Percentiles rank a stretch among this genome's conserved stretches.
phyloP scores from a whole-genome alignment of 1,140 invertebrate genomes.

The Drosophila navojoa region DNA sequence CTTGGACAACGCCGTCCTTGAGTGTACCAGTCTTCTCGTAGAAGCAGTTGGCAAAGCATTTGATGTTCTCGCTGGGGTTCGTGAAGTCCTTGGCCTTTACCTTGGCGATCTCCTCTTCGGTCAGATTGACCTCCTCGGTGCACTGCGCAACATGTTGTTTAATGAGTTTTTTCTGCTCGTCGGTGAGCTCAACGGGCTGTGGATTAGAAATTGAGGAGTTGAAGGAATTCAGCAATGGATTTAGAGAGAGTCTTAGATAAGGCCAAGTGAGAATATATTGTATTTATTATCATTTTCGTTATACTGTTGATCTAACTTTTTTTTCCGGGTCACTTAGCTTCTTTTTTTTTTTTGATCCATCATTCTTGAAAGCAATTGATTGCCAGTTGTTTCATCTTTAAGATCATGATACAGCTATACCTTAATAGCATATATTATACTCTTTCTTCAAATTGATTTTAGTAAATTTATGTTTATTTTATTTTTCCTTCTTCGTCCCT shows the following conservation, averaged over 20 bases:
- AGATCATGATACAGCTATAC: too few species aligned
- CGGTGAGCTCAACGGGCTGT: constrained; percentile 59
- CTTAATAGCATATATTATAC: not conserved
- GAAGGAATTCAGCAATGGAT: too few species aligned
- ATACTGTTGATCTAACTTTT: too few species aligned
- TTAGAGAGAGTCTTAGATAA: too few species aligned
- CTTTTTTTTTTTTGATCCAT: too few species aligned
- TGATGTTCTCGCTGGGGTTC: constrained; percentile 69
- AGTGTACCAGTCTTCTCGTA: constrained; percentile 66
- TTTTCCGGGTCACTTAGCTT: too few species aligned
- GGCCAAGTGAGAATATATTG: too few species aligned
- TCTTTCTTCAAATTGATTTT: not conserved
- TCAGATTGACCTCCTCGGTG: constrained; percentile 52
- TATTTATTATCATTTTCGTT: too few species aligned
- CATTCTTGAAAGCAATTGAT: too few species aligned
- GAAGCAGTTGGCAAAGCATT: constrained; percentile 75
- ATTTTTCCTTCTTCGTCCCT: not conserved
- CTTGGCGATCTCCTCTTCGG: constrained; percentile 60
- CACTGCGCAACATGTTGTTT: constrained; percentile 63
- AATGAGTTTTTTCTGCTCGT: constrained; percentile 61
- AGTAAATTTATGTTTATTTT: not conserved
- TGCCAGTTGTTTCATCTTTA: too few species aligned
- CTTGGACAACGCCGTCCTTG: constrained; percentile 50
- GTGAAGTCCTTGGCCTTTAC: constrained; percentile 67
- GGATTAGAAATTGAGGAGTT: not conserved